Base-by-base conservation (phyloP, 2,113 vertebrate genomes). In the Neotoma lepida region DNA sequence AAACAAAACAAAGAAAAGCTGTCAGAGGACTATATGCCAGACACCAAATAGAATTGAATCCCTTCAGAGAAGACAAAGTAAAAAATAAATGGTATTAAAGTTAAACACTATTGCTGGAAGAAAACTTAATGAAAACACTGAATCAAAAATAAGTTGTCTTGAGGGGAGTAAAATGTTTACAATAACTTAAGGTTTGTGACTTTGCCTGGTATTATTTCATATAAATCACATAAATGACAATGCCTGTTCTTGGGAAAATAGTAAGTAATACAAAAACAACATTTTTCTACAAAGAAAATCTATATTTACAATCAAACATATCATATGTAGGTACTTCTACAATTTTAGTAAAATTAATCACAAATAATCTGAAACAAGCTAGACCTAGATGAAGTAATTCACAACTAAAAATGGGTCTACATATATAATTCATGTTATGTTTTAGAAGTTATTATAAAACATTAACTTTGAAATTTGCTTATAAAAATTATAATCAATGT, bases 101-200 rank as follows among this genome's bases (percentile, higher is more conserved):
- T 94, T 96, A 95, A 97, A 93, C 71, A 95, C 71, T 91, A 82
- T 95, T 82, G 92, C 92, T 94, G 81, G 86, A 96, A 94, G 86
- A 89, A 81, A 95, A 91, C 74, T 96, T 97, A 97, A 97, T 97
- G 97, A 97, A 97, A 97, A 96, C 91, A 93, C 88, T 97, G 94
- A 97, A 97, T 97, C 96, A 97, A 96, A 96, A 96, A 93, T 77
- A 95, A 94, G 58, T 86, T 96, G 85, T 96, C 95, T 96, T 81
- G 80, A 97, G 94, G 93, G 77, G 89, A 93, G 92, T 96, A 88
- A 96, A 97, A 95, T 92, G 94, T 94, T 94, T 96, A 88, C 24
- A 90, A 96, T 94, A 96, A 95, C 70, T 86, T 96, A 97, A 96
- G 56, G 64, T 63, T 91, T 97, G 71, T 78, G 95, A 96, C 80